These are phyloP conservation scores for Gila robusta DNA, from an alignment of 2,797 vertebrate species.

Conservation along the genomic window DNA sequence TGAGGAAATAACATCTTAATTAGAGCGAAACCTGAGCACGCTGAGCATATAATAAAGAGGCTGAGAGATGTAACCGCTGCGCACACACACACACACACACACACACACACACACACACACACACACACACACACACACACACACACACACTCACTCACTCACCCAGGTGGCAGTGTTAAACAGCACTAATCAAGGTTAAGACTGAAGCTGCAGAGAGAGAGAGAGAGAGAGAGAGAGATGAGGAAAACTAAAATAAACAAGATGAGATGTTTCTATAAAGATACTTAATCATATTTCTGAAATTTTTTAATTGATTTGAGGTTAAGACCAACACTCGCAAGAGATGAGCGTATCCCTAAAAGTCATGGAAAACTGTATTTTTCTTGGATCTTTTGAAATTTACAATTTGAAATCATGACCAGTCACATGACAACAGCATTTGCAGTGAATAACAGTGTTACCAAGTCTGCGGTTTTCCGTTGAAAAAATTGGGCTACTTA, in stretches of 20 bases:
- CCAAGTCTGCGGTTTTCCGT: too few relatives aligned
- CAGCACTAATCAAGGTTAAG: constrained; percentile 28
- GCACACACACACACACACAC: neutral
- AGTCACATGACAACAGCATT: neutral
- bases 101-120: neutral
- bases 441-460: neutral
- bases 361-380: neutral
- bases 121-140: neutral
- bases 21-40: neutral
- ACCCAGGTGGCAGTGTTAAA: neutral
- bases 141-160: neutral
- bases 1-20: constrained; percentile 45
- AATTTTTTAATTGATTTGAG: neutral
- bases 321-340: neutral
- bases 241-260: neutral
- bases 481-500: too few relatives aligned
- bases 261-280: neutral
- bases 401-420: neutral
- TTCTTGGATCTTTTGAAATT: neutral
- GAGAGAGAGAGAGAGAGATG: neutral
- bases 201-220: neutral
- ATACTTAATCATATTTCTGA: neutral
- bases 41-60: constrained; percentile 13
- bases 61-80: neutral
- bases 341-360: neutral